phyloP scores from a whole-genome alignment of 2,113 vertebrate species.

The Protobothrops mucrosquamatus region DNA sequence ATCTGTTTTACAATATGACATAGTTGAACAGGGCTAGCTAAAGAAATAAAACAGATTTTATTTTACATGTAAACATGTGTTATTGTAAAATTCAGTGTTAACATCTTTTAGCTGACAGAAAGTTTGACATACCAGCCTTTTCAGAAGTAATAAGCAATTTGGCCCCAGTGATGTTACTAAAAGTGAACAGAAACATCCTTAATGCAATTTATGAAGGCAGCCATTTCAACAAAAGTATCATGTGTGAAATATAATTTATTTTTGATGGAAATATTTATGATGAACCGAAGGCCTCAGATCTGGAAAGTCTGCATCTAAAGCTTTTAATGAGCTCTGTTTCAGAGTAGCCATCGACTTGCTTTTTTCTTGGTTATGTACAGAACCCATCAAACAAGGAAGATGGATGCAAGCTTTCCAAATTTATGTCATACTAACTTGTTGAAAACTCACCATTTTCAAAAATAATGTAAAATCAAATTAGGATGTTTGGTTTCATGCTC shows the following conservation, averaged over 20 bases:
- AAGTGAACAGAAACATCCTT: not conserved
- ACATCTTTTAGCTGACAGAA: not conserved
- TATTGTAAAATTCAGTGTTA: not conserved
- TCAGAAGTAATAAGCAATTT: not conserved
- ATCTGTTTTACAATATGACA: not conserved
- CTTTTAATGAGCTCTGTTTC: not conserved
- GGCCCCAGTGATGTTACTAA: not conserved
- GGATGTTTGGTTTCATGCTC: not conserved
- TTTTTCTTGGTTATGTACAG: not conserved
- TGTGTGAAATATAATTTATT: not conserved
- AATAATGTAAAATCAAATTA: not conserved
- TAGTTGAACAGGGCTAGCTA: not conserved
- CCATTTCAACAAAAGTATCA: not conserved
- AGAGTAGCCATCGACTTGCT: not conserved
- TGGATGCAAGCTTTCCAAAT: not conserved
- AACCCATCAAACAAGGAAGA: not conserved
- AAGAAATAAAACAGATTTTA: not conserved
- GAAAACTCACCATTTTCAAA: not conserved
- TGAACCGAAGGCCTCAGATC: not conserved
- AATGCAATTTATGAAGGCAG: not conserved
- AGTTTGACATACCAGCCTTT: not conserved
- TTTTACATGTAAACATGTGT: not conserved
- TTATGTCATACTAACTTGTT: not conserved
- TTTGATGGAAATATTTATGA: not conserved
- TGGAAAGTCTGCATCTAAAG: not conserved